Base-by-base conservation (phyloP, 2,113 vertebrate genomes). In the Pseudois nayaur region DNA sequence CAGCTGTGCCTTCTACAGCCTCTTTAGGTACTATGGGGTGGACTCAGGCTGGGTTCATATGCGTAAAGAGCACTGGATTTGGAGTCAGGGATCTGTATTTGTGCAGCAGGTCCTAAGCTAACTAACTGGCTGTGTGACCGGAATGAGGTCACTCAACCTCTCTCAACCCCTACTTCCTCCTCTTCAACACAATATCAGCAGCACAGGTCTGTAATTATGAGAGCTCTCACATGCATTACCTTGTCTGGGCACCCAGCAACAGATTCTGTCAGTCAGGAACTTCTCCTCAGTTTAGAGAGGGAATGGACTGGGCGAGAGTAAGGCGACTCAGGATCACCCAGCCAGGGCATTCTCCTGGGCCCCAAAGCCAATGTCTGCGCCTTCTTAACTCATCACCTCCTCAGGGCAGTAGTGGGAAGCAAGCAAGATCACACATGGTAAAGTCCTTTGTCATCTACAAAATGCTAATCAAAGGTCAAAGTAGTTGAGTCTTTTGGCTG, bases 1-100 rank as follows among this genome's bases (percentile, higher is more conserved):
- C 86, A 92, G 88, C 59, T 55, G 82, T 43, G 95, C 40, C 96
- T 85, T 55, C 54, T 74, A 50, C 64, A 71, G 67, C 67, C 67
- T 71, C 67, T 6, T 8, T 64, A n/a, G 48, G 40, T 43, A 33
- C 64, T 43, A 3, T 0, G 0, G 17, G 31, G 50, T 1, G 0
- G 76, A 62, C 57, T 40, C 16, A 50, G 15, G 8, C 82, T n/a
- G n/a, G n/a, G 62, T 40, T 64, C 71, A 36, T 1, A 55, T 36
- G 33, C 15, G 57, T 79, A 85, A 48, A 79, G 84, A 57, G 14
- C 43, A 40, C 36, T 15, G 33, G 57, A 29, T 92, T 88, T 81
- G 21, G 21, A 90, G 86, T 82, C 48, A n/a, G 64, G 89, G 31
- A 85, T 64, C 74, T 31, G 40, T 40, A 67, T 64, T 17, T 36